phyloP scores from a whole-genome alignment of 1,140 invertebrate species.

The Heliconius himera region DNA sequence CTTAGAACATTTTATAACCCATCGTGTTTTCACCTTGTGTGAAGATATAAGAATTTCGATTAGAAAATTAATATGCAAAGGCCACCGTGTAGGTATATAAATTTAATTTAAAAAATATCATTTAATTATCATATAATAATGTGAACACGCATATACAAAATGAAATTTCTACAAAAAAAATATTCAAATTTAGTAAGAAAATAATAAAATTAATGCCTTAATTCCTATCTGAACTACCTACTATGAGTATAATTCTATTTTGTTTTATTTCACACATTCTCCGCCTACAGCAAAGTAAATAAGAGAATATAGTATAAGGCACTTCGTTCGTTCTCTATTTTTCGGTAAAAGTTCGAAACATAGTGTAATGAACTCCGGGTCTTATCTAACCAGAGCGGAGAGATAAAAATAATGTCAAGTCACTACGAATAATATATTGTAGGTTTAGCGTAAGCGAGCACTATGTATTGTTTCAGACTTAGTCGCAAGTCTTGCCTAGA shows the following conservation, averaged over 20 bases:
- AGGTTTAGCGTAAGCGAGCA: conserved; percentile 18
- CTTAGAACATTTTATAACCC: conserved; percentile 67
- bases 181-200: background rate
- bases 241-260: no score
- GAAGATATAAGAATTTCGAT: conserved; percentile 40
- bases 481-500: conserved; percentile 14
- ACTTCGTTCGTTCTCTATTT: no score
- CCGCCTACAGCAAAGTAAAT: no score
- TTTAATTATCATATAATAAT: background rate
- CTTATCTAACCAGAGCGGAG: no score
- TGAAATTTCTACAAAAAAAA: background rate
- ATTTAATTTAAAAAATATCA: background rate
- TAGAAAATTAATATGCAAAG: conserved; percentile 44
- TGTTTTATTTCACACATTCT: no score
- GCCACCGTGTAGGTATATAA: background rate
- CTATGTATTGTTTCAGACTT: background rate
- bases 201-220: background rate
- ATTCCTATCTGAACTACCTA: no score
- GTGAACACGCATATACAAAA: background rate
- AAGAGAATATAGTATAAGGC: no score
- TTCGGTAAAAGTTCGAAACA: no score
- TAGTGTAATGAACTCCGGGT: no score
- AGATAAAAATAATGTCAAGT: no score
- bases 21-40: conserved; percentile 59
- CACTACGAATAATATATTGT: background rate